These are phyloP conservation scores for Abscondita cerata DNA, from an alignment of 2,888 invertebrate species.

Conservation along the genomic window DNA sequence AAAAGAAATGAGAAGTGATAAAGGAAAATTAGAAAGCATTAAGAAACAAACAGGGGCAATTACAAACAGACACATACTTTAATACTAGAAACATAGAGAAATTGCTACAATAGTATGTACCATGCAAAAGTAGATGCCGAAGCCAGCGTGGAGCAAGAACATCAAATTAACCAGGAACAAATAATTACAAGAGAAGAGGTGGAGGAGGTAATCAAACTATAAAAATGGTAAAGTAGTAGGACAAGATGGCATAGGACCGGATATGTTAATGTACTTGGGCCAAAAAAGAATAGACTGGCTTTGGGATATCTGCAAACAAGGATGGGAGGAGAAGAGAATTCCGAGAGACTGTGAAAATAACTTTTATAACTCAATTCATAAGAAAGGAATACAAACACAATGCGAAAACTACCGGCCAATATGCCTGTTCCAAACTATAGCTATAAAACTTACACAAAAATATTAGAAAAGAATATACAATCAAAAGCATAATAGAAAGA, in stretches of 20 bases:
- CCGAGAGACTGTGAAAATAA: constrained; percentile 2
- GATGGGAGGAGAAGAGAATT: neutral
- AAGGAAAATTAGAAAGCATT: no score
- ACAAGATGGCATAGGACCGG: no score
- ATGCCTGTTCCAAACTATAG: neutral
- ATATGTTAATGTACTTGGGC: no score
- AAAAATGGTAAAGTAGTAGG: no score
- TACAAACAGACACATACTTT: no score
- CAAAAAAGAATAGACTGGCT: neutral
- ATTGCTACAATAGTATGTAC: no score
- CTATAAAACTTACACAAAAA: constrained; percentile 1
- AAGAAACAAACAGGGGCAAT: neutral
- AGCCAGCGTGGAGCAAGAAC: no score
- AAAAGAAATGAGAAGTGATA: neutral
- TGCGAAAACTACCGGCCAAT: constrained; percentile 2
- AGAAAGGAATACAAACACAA: neutral
- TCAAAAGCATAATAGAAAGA: constrained; percentile 6
- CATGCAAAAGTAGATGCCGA: no score
- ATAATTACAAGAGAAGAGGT: no score
- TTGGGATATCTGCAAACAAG: neutral
- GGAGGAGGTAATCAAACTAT: no score
- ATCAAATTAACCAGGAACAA: no score
- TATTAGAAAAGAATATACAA: constrained; percentile 2
- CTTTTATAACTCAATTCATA: neutral
- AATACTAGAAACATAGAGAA: no score